phyloP scores from a whole-genome alignment of 2,797 vertebrate genomes.

The Sebastes glaucus region DNA sequence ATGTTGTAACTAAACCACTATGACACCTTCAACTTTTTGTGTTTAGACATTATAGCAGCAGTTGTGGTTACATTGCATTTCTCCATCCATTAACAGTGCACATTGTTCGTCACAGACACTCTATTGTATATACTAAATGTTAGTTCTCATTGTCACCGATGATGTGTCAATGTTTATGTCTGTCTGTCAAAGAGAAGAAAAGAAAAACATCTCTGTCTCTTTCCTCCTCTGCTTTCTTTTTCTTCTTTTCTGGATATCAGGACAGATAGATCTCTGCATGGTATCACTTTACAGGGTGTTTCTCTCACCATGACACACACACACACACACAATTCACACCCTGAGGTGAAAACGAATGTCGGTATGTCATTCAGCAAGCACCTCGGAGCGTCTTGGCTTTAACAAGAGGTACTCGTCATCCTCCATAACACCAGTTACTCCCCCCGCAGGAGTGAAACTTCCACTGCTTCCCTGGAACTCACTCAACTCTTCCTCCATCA shows the following conservation, averaged over 20 bases:
- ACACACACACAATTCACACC: constrained; percentile 59
- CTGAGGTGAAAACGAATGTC: constrained; percentile 62
- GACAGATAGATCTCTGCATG: constrained; percentile 22
- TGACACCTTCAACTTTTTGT: not conserved
- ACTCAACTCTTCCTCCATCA: constrained; percentile 19
- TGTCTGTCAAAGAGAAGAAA: constrained; percentile 45
- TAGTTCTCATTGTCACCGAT: constrained; percentile 29
- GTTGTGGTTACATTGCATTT: not conserved
- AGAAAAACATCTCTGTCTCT: constrained; percentile 45
- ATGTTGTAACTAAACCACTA: not conserved
- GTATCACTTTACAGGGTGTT: constrained; percentile 74
- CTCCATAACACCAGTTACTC: constrained; percentile 5
- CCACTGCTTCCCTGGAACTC: constrained; percentile 18
- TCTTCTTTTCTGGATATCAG: constrained; percentile 19
- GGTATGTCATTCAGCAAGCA: constrained; percentile 60
- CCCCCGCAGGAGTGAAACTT: constrained; percentile 33
- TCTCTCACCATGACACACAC: constrained; percentile 51
- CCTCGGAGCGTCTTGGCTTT: constrained; percentile 47
- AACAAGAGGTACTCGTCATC: constrained; percentile 43
- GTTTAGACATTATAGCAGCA: not conserved
- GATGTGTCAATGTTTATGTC: constrained; percentile 54
- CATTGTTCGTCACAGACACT: constrained; percentile 25
- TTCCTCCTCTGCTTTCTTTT: constrained; percentile 17
- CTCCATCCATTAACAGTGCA: not conserved
- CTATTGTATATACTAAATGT: constrained; percentile 14